A percentile compares a stretch with the other conserved stretches of the same genome.
These are phyloP conservation scores for Eilema sororculum DNA, from an alignment of 2,888 invertebrate genomes.

Conservation along the genomic window DNA sequence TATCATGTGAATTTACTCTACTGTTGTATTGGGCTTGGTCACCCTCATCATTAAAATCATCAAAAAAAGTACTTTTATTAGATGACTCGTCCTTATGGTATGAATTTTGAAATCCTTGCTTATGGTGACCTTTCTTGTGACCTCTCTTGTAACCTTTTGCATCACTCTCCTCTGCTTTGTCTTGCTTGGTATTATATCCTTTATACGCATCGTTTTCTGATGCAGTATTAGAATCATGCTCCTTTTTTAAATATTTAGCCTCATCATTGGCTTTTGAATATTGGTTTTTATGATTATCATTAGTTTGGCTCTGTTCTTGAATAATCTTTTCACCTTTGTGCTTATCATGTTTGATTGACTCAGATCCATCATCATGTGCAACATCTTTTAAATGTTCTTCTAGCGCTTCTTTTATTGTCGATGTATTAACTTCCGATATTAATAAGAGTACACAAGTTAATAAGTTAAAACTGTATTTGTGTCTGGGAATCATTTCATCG, in stretches of 20 bases:
- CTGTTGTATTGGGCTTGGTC: constrained; percentile 81
- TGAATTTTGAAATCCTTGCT: constrained; percentile 89
- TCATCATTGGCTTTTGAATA: constrained; percentile 80
- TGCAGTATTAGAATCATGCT: constrained; percentile 77
- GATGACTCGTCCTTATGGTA: constrained; percentile 91
- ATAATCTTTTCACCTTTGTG: constrained; percentile 81
- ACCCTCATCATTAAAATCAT: constrained; percentile 86
- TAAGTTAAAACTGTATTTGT: constrained; percentile 61
- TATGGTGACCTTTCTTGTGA: constrained; percentile 90
- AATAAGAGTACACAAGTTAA: constrained; percentile 66
- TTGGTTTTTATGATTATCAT: constrained; percentile 79
- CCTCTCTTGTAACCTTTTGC: constrained; percentile 79
- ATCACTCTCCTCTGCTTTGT: constrained; percentile 79
- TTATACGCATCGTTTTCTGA: constrained; percentile 79
- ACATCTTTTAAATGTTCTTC: constrained; percentile 83
- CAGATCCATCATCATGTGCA: constrained; percentile 75
- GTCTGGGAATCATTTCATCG: constrained; percentile 74
- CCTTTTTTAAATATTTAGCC: constrained; percentile 81
- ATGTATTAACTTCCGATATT: constrained; percentile 64
- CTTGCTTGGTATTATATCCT: constrained; percentile 77
- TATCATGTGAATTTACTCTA: constrained; percentile 74
- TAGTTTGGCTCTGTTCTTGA: constrained; percentile 75
- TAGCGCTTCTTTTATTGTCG: constrained; percentile 77
- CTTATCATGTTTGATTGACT: constrained; percentile 77
- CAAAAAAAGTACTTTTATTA: constrained; percentile 90